Conservation (phyloP, 2,113 vertebrate species). For the Myrmophylax atrothorax region DNA sequence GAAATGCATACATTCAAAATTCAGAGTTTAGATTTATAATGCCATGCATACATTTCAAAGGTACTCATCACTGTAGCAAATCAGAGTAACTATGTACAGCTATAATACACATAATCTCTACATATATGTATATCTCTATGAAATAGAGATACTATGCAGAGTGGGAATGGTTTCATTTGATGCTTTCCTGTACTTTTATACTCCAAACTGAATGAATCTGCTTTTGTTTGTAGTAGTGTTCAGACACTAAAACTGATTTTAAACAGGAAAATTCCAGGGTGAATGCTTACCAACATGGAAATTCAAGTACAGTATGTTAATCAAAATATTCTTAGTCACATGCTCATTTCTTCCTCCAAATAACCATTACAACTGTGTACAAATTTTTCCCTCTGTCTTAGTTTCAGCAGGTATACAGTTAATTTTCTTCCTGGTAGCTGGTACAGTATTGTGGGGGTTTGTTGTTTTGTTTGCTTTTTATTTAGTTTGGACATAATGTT, state of each 20-base stretch:
- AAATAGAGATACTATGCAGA: background rate
- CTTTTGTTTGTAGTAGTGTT: background rate
- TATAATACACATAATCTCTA: background rate
- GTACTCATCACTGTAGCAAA: background rate
- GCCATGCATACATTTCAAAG: background rate
- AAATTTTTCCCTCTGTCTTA: background rate
- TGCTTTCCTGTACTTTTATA: background rate
- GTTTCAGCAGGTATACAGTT: background rate
- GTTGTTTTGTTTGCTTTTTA: background rate
- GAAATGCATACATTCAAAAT: background rate
- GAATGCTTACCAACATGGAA: background rate
- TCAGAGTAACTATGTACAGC: background rate
- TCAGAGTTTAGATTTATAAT: background rate
- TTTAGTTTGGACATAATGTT: background rate
- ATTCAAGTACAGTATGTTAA: background rate
- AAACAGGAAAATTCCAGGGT: background rate
- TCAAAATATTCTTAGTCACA: background rate
- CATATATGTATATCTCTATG: background rate
- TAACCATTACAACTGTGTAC: background rate
- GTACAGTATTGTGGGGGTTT: background rate
- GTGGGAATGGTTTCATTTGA: background rate
- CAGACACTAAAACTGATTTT: background rate
- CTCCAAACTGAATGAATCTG: background rate
- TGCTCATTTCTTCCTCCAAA: background rate
- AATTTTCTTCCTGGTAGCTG: background rate